These are phyloP conservation scores for Nesoenas mayeri DNA, from an alignment of 2,113 vertebrate species.

Conservation along the genomic window DNA sequence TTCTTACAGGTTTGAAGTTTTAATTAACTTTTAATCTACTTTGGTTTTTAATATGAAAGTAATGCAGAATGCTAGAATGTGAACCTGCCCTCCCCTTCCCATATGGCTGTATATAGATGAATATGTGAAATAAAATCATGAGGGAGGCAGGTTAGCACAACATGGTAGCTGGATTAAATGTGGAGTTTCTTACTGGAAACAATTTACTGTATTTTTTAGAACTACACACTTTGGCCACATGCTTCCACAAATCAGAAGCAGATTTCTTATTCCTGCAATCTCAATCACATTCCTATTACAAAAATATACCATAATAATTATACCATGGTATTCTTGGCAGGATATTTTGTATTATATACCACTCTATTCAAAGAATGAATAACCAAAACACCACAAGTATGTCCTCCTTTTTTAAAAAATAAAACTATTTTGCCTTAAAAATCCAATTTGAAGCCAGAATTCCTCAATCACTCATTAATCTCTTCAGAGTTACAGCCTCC, in stretches of 20 bases:
- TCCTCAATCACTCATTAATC: not conserved
- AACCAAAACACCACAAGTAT: slow-evolving; percentile 43
- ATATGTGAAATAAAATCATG: slow-evolving; percentile 28
- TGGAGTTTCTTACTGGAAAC: slow-evolving; percentile 55
- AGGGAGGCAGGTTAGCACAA: not conserved
- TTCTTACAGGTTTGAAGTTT: not conserved
- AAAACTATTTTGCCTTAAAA: not conserved
- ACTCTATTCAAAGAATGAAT: slow-evolving; percentile 53
- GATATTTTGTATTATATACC: slow-evolving; percentile 41
- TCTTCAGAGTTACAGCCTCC: not conserved
- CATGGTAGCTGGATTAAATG: slow-evolving; percentile 29
- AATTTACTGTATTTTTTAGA: slow-evolving; percentile 51
- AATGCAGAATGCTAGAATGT: not conserved
- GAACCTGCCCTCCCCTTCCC: not conserved
- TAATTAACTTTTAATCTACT: slow-evolving; percentile 34
- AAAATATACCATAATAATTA: slow-evolving; percentile 60
- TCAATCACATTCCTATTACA: slow-evolving; percentile 45
- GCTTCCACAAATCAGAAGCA: slow-evolving; percentile 55
- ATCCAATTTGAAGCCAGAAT: not conserved
- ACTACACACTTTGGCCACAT: slow-evolving; percentile 26
- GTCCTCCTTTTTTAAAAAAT: not conserved
- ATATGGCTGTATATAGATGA: not conserved
- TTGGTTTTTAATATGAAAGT: slow-evolving; percentile 12
- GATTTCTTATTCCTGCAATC: slow-evolving; percentile 36
- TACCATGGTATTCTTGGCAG: slow-evolving; percentile 55